Conservation (phyloP, 2,113 vertebrate genomes). For the Oncorhynchus gorbuscha region DNA sequence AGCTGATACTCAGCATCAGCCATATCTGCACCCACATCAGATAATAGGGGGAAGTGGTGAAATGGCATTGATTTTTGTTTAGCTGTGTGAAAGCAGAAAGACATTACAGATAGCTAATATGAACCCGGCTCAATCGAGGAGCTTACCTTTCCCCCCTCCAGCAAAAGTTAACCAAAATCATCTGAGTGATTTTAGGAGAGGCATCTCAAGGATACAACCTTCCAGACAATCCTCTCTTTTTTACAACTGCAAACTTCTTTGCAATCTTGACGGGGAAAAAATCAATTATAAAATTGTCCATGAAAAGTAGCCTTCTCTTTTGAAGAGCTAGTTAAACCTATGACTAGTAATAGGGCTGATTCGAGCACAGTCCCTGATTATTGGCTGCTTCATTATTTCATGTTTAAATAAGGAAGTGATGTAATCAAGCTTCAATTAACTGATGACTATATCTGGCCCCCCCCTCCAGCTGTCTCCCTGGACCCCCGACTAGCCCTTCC, state of each 20-base stretch:
- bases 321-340: constrained; percentile 66
- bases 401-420: constrained; percentile 51
- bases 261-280: constrained; percentile 12
- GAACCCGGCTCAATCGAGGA: constrained; percentile 31
- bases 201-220: constrained; percentile 20
- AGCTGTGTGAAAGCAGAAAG: constrained; percentile 33
- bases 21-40: constrained; percentile 36
- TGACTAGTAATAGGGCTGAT: constrained; percentile 64
- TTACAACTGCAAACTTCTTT: constrained; percentile 4
- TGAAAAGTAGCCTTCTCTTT: constrained; percentile 68
- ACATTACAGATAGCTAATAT: constrained; percentile 26
- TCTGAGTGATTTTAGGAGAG: neutral
- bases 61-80: constrained; percentile 53
- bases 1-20: constrained; percentile 21
- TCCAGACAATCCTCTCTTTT: constrained; percentile 39
- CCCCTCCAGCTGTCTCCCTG: constrained; percentile 52
- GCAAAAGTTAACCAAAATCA: constrained; percentile 24
- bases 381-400: neutral
- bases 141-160: constrained; percentile 36
- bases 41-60: constrained; percentile 20
- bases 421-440: constrained; percentile 73
- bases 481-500: neutral
- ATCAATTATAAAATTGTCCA: neutral
- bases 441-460: constrained; percentile 66
- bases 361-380: constrained; percentile 54